Base-by-base conservation (phyloP, 2,888 invertebrate species). In the Sialis fuliginosa region DNA sequence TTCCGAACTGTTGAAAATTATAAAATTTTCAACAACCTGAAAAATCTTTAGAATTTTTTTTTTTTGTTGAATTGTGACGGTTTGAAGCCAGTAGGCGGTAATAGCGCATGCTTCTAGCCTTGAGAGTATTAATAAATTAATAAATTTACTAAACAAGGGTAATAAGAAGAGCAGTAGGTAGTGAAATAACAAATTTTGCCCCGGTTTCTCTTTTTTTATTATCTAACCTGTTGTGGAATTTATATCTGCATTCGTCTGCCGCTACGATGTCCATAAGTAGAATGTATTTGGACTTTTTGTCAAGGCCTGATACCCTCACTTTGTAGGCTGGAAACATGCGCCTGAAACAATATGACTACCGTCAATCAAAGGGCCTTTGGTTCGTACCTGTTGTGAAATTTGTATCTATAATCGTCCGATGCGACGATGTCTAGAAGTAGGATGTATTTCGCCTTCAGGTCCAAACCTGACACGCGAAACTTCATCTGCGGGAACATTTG, bases 401-500 rank as follows among this genome's bases (percentile, higher is more conserved):
- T 92, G 78, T 91, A 91, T 73, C 91, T 79, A 78, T 93, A 95
- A 77, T 97, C 96, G 71, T 98, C 97, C 53, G 96, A 93, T 44
- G 96, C 93, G 59, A 96, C 93, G 68, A 97, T 93, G 77, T 98
- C 97, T 84, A 97, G 79, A 60, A 98, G 79, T 53, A 97, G 79
- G 69, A 96, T 95, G 79, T 98, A 97, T 75, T 98, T 98, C 65
- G 95, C 90, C 73, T 95, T 91, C 67, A 93, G 87, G 77, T 98
- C 96, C 73, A 98, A 74, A 59, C 97, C 97, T 64, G 90, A 89
- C 61, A 97, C 89, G 65, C 95, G 87, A 71, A 96, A 95, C 79
- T 96, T 96, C 86, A 90, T 96, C 74, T 97, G 93, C 62, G 97
- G 97, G 73, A 98, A 98, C 91, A 98, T 97, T 79, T 97, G 92